phyloP scores from a whole-genome alignment of 1,140 invertebrate genomes.

The Drosophila busckii region DNA sequence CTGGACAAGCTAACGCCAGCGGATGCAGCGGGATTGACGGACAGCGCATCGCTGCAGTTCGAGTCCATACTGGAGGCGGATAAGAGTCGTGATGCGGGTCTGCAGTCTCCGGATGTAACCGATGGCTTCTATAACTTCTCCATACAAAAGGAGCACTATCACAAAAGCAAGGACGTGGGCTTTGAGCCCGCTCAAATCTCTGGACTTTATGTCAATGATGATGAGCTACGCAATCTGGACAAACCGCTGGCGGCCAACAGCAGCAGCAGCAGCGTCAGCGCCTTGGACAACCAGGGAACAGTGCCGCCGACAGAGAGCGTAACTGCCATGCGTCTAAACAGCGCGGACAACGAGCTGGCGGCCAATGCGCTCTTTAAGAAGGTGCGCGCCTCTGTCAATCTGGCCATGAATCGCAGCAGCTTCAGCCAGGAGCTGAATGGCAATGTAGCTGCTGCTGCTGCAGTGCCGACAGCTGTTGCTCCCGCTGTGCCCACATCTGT shows the following conservation, averaged over 20 bases:
- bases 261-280: constrained; percentile 12
- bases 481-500: not conserved
- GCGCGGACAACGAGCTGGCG: constrained; percentile 68
- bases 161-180: constrained; percentile 62
- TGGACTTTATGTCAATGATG: constrained; percentile 66
- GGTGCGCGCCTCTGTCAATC: constrained; percentile 71
- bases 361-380: constrained; percentile 78
- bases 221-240: constrained; percentile 70
- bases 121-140: constrained; percentile 77
- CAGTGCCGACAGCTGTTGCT: not conserved
- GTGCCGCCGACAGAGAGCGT: constrained; percentile 9
- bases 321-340: constrained; percentile 21
- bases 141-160: constrained; percentile 76
- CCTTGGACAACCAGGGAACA: not conserved
- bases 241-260: constrained; percentile 39
- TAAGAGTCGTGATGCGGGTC: constrained; percentile 46
- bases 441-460: not conserved
- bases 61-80: constrained; percentile 74
- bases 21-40: constrained; percentile 62
- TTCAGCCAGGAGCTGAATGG: no score
- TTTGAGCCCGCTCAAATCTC: constrained; percentile 52
- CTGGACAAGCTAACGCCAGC: constrained; percentile 55
- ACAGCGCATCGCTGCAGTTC: constrained; percentile 74
- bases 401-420: constrained; percentile 53
- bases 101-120: constrained; percentile 72